A percentile compares a stretch with the other conserved stretches of the same genome.
phyloP scores from a whole-genome alignment of 1,140 invertebrate species.

The Drosophila malerkotliana region DNA sequence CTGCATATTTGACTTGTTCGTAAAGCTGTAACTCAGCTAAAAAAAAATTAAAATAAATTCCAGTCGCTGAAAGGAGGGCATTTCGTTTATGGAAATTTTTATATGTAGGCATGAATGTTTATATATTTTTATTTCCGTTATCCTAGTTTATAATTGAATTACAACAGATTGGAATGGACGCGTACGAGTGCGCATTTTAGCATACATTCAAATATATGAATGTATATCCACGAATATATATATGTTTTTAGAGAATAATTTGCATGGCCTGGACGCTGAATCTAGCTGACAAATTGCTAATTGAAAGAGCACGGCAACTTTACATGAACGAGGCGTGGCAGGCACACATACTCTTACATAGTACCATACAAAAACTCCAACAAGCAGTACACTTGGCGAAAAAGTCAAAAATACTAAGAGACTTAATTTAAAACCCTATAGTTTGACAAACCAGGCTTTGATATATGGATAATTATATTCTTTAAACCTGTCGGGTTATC shows the following conservation, averaged over 20 bases:
- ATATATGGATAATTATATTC: too few species aligned
- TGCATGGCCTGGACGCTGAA: slow-evolving; percentile 51
- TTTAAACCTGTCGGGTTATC: too few species aligned
- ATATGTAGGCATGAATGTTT: slow-evolving; percentile 18
- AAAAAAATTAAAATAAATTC: slow-evolving; percentile 46
- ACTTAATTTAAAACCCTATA: too few species aligned
- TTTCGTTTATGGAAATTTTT: slow-evolving; percentile 53
- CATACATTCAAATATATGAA: slow-evolving; percentile 11
- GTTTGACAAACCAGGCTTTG: too few species aligned
- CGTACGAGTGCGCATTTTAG: slow-evolving; percentile 24
- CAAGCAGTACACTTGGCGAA: slow-evolving; percentile 6
- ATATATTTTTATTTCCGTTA: slow-evolving; percentile 49
- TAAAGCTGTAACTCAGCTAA: slow-evolving; percentile 30
- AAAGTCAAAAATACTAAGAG: neutral
- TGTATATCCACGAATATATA: neutral
- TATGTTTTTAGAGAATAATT: slow-evolving; percentile 54
- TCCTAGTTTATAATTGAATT: slow-evolving; percentile 66
- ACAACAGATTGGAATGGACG: slow-evolving; percentile 57
- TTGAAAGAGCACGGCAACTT: slow-evolving; percentile 67
- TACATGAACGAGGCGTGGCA: slow-evolving; percentile 51
- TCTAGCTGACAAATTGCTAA: slow-evolving; percentile 76
- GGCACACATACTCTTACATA: slow-evolving; percentile 17
- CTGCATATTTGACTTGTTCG: slow-evolving; percentile 47
- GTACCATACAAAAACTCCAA: slow-evolving; percentile 7
- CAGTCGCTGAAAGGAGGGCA: slow-evolving; percentile 15